Evolutionary conservation across 2,113 vertebrate genomes (phyloP), one percentile per base, ranked within the genome.

Genomic region (Stegostoma tigrinum): DNA sequence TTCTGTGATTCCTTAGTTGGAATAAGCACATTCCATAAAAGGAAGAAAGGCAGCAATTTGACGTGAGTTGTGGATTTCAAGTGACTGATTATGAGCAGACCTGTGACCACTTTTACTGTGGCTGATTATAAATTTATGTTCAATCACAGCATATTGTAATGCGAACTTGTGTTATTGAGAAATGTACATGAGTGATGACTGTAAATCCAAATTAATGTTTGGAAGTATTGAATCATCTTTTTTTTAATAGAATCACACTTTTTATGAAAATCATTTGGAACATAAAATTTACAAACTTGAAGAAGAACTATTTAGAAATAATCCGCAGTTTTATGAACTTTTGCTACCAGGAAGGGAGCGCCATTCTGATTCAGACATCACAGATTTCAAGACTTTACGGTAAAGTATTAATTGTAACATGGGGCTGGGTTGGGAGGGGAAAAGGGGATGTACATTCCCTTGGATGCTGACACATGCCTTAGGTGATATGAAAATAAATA

Each of bases 381-480:
- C 94, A 52, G 68, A 95, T 95, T 72, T 95, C 67, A 95, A 75
- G 66, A 95, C 68, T 45, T 72, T 95, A 95, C 23, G 94, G 94
- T 95, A 75, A 95, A 72, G 23, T 5, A 38, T 91, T 91, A 91
- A 8, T 48, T 45, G 23, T 24, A 45, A 52, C 66, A 83, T 0
- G 48, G 61, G 42, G 45, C 38, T 27, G 38, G 24, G 7, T n/a
- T 30, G 23, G n/a, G 3, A 85, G 45, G 14, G 52, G 23, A 24
- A 48, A 95, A 91, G 95, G 64, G 93, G 24, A 38, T 93, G 30
- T 30, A 91, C 96, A 48, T 64, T 75, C 80, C 96, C 96, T 52
- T 52, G 90, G 91, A 70, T 96, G 64, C 96, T 96, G 97, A 97
- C 96, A 94, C 68, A 52, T 61, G 14, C 83, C 64, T 66, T 61